phyloP scores from a whole-genome alignment of 2,888 invertebrate species.

The Synanthedon andrenaeformis region DNA sequence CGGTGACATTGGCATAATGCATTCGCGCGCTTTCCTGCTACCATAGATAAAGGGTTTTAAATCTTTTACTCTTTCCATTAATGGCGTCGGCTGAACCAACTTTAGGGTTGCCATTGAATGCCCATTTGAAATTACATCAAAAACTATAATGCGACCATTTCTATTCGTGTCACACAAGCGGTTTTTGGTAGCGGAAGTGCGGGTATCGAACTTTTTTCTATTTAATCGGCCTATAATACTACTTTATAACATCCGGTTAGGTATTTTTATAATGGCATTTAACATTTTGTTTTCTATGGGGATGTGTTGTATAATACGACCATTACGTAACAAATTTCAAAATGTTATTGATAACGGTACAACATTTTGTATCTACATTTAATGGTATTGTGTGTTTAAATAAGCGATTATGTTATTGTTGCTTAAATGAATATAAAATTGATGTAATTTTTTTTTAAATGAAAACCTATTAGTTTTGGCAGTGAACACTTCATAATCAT shows the following conservation, averaged over 20 bases:
- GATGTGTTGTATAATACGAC: constrained; percentile 6
- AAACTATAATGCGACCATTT: constrained; percentile 42
- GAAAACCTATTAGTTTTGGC: too few relatives aligned
- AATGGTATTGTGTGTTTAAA: constrained; percentile 18
- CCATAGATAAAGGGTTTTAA: constrained; percentile 49
- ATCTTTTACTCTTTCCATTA: constrained; percentile 12
- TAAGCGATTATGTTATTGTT: constrained; percentile 26
- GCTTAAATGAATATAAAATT: too few relatives aligned
- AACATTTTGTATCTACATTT: constrained; percentile 1
- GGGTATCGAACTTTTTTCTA: constrained; percentile 25
- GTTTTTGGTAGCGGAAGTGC: constrained; percentile 31
- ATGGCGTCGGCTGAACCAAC: constrained; percentile 13
- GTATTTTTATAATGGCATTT: constrained; percentile 6
- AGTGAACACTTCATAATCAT: too few relatives aligned
- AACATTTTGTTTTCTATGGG: constrained; percentile 21
- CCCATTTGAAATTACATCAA: constrained; percentile 5
- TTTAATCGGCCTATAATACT: constrained; percentile 39
- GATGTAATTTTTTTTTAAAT: too few relatives aligned
- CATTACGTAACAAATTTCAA: constrained; percentile 12
- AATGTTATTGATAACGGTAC: constrained; percentile 19
- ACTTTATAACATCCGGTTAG: constrained; percentile 45
- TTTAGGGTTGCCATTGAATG: constrained; percentile 13
- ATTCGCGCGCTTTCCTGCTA: constrained; percentile 37
- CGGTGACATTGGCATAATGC: constrained; percentile 30
- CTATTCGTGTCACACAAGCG: constrained; percentile 46